Percentiles rank a stretch among this genome's conserved stretches.
phyloP scores from a whole-genome alignment of 1,140 invertebrate genomes.

The Ganaspis sp. region DNA sequence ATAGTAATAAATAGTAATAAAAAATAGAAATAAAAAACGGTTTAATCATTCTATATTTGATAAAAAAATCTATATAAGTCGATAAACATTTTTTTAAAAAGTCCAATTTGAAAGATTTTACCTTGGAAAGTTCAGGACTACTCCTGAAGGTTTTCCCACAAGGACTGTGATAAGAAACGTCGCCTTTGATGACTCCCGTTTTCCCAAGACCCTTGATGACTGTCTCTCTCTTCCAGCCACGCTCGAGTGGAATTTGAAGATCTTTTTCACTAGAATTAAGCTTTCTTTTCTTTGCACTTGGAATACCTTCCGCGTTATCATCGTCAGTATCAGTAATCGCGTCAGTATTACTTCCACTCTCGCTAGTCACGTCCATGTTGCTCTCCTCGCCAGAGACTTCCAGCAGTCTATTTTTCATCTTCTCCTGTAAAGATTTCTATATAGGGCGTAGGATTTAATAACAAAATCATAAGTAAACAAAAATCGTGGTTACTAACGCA shows the following conservation, averaged over 20 bases:
- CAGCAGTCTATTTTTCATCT: conserved; percentile 78
- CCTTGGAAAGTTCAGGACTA: conserved; percentile 85
- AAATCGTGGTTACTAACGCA: neutral
- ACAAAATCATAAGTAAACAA: conserved; percentile 61
- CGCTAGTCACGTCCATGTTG: conserved; percentile 75
- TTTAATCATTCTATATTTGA: too few relatives aligned
- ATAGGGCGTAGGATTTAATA: conserved; percentile 64
- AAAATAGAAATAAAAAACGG: too few relatives aligned
- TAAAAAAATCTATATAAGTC: too few relatives aligned
- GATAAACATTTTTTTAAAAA: too few relatives aligned
- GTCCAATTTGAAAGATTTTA: too few relatives aligned
- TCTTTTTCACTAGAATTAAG: conserved; percentile 78
- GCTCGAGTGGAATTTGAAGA: conserved; percentile 84
- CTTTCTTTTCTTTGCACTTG: conserved; percentile 73
- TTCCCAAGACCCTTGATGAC: conserved; percentile 89
- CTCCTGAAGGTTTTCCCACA: conserved; percentile 87
- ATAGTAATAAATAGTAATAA: too few relatives aligned
- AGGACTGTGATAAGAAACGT: conserved; percentile 93
- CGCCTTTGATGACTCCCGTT: conserved; percentile 87
- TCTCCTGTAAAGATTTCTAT: conserved; percentile 77
- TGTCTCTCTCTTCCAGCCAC: conserved; percentile 94
- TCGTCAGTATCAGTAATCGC: conserved; percentile 78
- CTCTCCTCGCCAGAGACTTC: conserved; percentile 78
- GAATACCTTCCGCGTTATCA: conserved; percentile 70
- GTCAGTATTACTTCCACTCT: conserved; percentile 74